Evolutionary conservation across 64 coral and sea anemone species (phyloP).

Genomic region (Orbicella faveolata): DNA sequence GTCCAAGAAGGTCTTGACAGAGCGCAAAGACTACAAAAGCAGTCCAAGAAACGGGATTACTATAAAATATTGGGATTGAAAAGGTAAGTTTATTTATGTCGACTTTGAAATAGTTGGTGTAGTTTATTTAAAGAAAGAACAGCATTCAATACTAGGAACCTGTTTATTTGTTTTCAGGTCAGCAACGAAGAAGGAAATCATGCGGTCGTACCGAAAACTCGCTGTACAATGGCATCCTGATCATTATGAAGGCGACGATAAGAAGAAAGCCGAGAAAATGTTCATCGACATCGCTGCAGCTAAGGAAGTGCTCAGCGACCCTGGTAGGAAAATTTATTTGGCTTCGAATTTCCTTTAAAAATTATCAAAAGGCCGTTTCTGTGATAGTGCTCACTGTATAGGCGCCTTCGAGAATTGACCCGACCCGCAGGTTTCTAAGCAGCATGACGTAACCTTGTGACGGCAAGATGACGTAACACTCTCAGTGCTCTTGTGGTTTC

Average conservation of each 20-base stretch:
- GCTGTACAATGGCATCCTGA: constrained; percentile 98
- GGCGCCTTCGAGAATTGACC: too few species aligned
- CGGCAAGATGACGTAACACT: too few species aligned
- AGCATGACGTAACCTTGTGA: too few species aligned
- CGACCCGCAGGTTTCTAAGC: too few species aligned
- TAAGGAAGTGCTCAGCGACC: constrained; percentile 93
- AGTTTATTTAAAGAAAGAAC: too few species aligned
- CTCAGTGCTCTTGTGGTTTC: too few species aligned
- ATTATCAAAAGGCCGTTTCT: too few species aligned
- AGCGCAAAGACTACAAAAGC: constrained; percentile 93
- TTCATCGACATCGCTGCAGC: constrained; percentile 98
- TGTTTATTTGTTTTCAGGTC: constrained; percentile 32
- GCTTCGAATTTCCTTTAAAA: background rate
- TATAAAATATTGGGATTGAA: constrained; percentile 97
- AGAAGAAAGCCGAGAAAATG: constrained; percentile 94
- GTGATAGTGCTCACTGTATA: too few species aligned
- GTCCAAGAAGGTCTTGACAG: constrained; percentile 98
- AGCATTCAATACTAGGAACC: too few species aligned
- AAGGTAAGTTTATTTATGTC: constrained; percentile 47
- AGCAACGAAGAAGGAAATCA: constrained; percentile 87
- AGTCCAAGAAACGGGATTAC: constrained; percentile 98
- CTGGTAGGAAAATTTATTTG: constrained; percentile 52
- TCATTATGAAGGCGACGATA: constrained; percentile 81
- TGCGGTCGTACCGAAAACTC: constrained; percentile 89
- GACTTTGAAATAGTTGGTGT: background rate